Base-by-base conservation (phyloP, 35 echinoderm and acorn worm genomes). In the Stichopus chloronotus region DNA sequence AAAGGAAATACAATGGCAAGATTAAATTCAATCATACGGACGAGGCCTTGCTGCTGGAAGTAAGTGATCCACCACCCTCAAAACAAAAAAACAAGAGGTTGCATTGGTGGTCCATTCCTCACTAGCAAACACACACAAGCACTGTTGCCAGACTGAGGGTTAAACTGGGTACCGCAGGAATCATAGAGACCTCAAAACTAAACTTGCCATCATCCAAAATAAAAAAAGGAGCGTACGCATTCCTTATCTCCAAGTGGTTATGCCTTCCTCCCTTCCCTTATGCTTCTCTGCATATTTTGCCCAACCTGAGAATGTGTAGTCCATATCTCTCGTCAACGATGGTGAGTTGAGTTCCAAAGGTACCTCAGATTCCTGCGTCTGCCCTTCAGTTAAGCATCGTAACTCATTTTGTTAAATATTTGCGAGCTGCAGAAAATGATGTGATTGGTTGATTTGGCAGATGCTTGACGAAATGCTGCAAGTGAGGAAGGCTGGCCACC, bases 1-100 rank as follows among this genome's bases (percentile, higher is more conserved):
- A 94, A n/a, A 78, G 97, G 76, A 95, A 95, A 90, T 99, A 96
- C 85, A 86, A 83, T 76, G 97, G 97, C 72, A 96, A 95, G 94
- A 94, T 99, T 55, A 96, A 90, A 21, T 99, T 99, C 82, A 78
- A 95, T 21, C 97, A 99, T 68, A 93, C 87, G 60, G 92, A 93
- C 9, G 87, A 92, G 56, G 92, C 94, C 19, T 92, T 99, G 63
- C 83, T 92, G 5, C 56, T 99, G 11, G 87, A 81, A 89, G 97
- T 99, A 95, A 96, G 95, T 92, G 4, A 55, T 30, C 78, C 68
- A 72, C 60, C 9, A n/a, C 30, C 69, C 22, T 13, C 13, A 13
- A 16, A n/a, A n/a, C n/a, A n/a, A 22, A 13, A 13, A n/a, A 74
- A 21, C 2, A 1, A 74, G 19, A n/a, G 22, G 6, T 21, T 24